Percentiles rank a stretch among this genome's conserved stretches.
Evolutionary conservation across 2,797 vertebrate species (phyloP).

Genomic region (Falco cherrug): DNA sequence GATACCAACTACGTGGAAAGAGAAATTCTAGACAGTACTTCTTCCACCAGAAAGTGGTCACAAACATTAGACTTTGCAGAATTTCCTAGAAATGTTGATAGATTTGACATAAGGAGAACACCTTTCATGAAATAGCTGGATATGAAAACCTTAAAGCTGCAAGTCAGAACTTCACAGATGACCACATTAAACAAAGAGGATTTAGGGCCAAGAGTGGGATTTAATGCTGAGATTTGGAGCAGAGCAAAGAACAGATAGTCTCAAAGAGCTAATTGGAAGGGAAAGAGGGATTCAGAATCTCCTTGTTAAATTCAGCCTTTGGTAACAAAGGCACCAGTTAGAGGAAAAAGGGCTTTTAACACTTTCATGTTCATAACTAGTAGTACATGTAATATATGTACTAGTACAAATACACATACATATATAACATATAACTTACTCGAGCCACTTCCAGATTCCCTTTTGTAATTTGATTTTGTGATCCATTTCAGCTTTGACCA

Average conservation of each 20-base stretch:
- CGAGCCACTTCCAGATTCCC: neutral
- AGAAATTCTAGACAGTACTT: neutral
- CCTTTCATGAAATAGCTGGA: neutral
- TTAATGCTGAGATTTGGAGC: neutral
- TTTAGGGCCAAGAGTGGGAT: neutral
- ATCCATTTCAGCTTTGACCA: neutral
- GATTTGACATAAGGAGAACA: neutral
- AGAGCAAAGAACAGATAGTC: neutral
- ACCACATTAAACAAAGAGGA: neutral
- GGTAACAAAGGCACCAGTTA: neutral
- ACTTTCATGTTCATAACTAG: neutral
- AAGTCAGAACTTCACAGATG: neutral
- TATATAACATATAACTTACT: neutral
- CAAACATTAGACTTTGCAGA: neutral
- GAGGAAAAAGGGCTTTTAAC: neutral
- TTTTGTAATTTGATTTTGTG: neutral
- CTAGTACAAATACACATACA: neutral
- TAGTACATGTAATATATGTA: neutral
- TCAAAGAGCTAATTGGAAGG: neutral
- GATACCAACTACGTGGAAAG: neutral
- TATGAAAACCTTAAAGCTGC: neutral
- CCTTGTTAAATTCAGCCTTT: neutral
- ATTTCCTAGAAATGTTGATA: neutral
- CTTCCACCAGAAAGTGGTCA: neutral
- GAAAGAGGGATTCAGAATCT: neutral